These are phyloP conservation scores for Leptonema lineaticorne DNA, from an alignment of 1,140 invertebrate genomes.

Conservation along the genomic window DNA sequence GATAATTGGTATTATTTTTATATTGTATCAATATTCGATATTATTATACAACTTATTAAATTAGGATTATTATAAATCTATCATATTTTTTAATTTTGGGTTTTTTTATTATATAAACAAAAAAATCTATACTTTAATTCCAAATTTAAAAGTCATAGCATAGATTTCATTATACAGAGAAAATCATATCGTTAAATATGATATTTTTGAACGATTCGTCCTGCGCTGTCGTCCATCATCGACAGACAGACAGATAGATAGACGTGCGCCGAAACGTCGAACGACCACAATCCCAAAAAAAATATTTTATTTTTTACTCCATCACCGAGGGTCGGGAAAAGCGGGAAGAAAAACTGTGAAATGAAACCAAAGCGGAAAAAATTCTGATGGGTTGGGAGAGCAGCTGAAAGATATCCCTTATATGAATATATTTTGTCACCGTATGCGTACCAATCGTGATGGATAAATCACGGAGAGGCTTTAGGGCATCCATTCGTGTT, in stretches of 20 bases:
- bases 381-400: too few species aligned
- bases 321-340: background rate
- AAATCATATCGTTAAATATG: background rate
- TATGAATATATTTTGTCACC: background rate
- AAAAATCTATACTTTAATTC: too few species aligned
- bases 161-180: too few species aligned
- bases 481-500: slow-evolving; percentile 1
- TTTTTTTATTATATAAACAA: too few species aligned
- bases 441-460: background rate
- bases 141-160: too few species aligned
- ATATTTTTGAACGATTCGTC: background rate
- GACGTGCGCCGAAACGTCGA: slow-evolving; percentile 4
- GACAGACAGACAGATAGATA: slow-evolving; percentile 12
- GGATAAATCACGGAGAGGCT: background rate
- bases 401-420: background rate
- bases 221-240: slow-evolving; percentile 4
- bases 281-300: background rate
- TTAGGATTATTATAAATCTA: too few species aligned
- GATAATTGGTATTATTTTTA: too few species aligned
- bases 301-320: background rate
- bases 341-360: too few species aligned
- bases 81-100: too few species aligned
- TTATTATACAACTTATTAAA: too few species aligned
- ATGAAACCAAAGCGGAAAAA: too few species aligned
- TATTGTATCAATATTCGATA: too few species aligned